Percentiles rank a stretch among this genome's conserved stretches.
phyloP scores from a whole-genome alignment of 2,888 invertebrate genomes.

The Cheilosia variabilis region DNA sequence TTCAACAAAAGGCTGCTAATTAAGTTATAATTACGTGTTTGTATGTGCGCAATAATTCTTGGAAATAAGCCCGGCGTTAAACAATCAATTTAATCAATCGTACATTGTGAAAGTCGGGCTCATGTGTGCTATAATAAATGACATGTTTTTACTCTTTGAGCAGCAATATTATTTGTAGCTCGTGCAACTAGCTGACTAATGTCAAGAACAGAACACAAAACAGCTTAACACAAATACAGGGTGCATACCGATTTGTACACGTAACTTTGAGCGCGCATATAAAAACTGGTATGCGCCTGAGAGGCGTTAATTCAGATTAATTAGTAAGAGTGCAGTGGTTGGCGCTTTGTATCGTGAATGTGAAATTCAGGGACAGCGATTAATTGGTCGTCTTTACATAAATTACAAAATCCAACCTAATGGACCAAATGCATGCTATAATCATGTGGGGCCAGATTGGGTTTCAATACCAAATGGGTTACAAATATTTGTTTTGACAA shows the following conservation, averaged over 20 bases:
- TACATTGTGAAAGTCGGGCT: background rate
- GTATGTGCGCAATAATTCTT: background rate
- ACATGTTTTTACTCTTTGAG: background rate
- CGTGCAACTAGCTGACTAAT: slow-evolving; percentile 13
- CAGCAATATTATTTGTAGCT: background rate
- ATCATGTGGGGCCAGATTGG: background rate
- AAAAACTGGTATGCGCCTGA: background rate
- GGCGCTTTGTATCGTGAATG: background rate
- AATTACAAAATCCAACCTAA: background rate
- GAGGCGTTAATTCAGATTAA: slow-evolving; percentile 5
- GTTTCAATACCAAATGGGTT: too few species aligned
- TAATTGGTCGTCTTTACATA: background rate
- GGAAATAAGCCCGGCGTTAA: background rate
- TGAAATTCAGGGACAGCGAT: background rate
- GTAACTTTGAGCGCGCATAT: background rate
- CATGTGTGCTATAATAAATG: background rate
- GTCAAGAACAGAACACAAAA: slow-evolving; percentile 23
- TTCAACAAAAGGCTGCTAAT: slow-evolving; percentile 1
- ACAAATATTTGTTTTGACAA: too few species aligned
- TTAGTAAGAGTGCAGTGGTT: background rate
- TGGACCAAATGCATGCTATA: background rate
- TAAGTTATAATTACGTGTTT: background rate
- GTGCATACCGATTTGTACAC: background rate
- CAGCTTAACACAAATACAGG: slow-evolving; percentile 20
- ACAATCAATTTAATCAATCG: background rate